phyloP scores from a whole-genome alignment of 2,888 invertebrate species.

The Deladenus siricidicola region DNA sequence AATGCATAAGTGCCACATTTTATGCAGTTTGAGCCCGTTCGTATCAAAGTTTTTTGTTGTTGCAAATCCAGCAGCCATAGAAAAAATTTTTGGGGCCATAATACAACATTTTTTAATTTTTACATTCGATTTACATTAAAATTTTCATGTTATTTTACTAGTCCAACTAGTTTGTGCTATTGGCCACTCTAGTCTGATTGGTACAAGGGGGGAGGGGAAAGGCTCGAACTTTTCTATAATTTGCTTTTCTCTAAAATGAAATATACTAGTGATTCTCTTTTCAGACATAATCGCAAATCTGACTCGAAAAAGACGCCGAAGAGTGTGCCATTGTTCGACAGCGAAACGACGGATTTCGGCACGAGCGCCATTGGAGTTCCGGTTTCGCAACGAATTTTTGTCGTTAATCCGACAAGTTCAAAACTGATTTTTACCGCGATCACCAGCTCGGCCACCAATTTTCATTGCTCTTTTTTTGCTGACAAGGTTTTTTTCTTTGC shows the following conservation, averaged over 20 bases:
- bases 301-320: slow-evolving; percentile 2
- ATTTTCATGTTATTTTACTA: no score
- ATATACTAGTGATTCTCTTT: slow-evolving; percentile 1
- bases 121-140: no score
- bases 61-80: no score
- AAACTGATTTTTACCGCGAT: slow-evolving; percentile 85
- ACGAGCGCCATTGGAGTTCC: slow-evolving; percentile 45
- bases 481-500: slow-evolving; percentile 69
- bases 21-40: no score
- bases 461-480: slow-evolving; percentile 93
- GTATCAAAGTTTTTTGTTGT: no score
- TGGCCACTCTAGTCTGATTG: no score
- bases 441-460: slow-evolving; percentile 84
- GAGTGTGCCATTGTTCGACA: slow-evolving; percentile 9
- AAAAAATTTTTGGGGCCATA: no score
- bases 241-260: not conserved
- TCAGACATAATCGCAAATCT: not conserved
- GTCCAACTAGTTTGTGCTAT: no score
- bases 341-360: slow-evolving; percentile 16
- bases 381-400: slow-evolving; percentile 31
- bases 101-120: no score
- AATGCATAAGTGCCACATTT: no score
- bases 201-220: no score
- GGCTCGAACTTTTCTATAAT: no score
- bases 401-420: slow-evolving; percentile 79